These are phyloP conservation scores for Eupithecia inturbata DNA, from an alignment of 2,888 invertebrate genomes.

Conservation along the genomic window DNA sequence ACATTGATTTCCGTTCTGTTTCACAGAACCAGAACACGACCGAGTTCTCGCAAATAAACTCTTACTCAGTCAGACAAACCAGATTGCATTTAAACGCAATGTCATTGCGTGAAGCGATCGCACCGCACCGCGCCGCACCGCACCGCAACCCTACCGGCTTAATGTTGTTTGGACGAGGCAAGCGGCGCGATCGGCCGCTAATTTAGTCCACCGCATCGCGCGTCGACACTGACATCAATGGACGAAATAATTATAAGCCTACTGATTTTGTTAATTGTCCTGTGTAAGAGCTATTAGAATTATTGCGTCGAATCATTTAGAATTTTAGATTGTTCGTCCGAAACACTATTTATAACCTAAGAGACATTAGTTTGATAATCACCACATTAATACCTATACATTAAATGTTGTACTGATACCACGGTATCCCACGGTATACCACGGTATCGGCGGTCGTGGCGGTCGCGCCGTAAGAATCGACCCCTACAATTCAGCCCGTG, in stretches of 20 bases:
- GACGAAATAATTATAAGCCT: neutral
- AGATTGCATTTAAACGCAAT: neutral
- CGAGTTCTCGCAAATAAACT: neutral
- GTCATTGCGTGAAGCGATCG: neutral
- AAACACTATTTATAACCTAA: neutral
- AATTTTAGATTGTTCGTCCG: neutral
- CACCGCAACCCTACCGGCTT: neutral
- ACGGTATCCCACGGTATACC: too few relatives aligned
- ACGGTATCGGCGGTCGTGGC: too few relatives aligned
- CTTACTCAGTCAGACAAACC: neutral
- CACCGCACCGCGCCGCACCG: neutral
- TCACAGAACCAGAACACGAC: neutral
- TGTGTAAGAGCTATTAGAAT: neutral
- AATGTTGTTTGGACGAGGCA: slow-evolving; percentile 10
- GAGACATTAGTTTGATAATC: neutral
- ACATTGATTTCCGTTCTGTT: neutral
- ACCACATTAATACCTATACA: too few relatives aligned
- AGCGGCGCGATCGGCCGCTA: slow-evolving; percentile 6
- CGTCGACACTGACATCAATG: neutral
- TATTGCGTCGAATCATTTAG: neutral
- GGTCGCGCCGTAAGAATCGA: too few relatives aligned
- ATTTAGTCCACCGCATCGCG: neutral
- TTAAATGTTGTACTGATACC: too few relatives aligned
- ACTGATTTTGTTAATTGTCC: neutral
- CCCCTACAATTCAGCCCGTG: too few relatives aligned